Evolutionary conservation across 37 sponge, comb jelly and placozoan genomes (phyloP), one percentile per base, ranked within the genome.

Genomic region (Spongilla lacustris): DNA sequence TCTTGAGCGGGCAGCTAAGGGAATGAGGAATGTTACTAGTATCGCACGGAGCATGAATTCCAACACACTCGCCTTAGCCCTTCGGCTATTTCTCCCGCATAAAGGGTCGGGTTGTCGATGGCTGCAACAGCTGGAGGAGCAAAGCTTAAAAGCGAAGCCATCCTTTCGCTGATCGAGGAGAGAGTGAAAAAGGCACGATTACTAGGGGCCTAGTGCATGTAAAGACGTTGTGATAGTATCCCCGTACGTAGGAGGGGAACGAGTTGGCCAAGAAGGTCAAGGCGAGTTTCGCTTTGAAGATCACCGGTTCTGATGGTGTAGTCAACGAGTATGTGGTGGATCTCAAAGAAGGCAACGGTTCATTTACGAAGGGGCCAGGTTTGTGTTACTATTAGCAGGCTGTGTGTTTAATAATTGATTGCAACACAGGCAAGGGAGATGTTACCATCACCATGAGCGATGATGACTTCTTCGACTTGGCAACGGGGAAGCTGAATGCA

Each of bases 221-320:
- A n/a, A n/a, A n/a, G n/a, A n/a, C n/a, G n/a, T n/a, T n/a, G n/a
- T n/a, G n/a, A n/a, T n/a, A n/a, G n/a, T n/a, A n/a, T n/a, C n/a
- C n/a, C n/a, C n/a, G n/a, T n/a, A n/a, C 48, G 8, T 68, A 95
- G 96, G 88, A 95, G 36, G 97, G 97, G 25, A 66, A 48, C 2
- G 50, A 77, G 29, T 22, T 95, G 68, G 98, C 93, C 74, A 95
- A 95, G 84, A 97, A 97, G 86, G 85, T 97, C 31, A 95, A 89
- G 66, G 98, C 92, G 5, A 89, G 79, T 35, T 97, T 77, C 74
- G 74, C 88, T 67, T 95, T 97, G 83, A 84, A 93, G 81, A 78
- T 97, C 30, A 93, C 75, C 4, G 93, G 78, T 28, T 71, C 74
- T 3, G 84, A 85, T 32, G 90, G 92, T 5, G 69, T 58, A 9